Evolutionary conservation across 2,888 invertebrate genomes (phyloP), one percentile per base, ranked within the genome.

Genomic region (Epiblema foenella): DNA sequence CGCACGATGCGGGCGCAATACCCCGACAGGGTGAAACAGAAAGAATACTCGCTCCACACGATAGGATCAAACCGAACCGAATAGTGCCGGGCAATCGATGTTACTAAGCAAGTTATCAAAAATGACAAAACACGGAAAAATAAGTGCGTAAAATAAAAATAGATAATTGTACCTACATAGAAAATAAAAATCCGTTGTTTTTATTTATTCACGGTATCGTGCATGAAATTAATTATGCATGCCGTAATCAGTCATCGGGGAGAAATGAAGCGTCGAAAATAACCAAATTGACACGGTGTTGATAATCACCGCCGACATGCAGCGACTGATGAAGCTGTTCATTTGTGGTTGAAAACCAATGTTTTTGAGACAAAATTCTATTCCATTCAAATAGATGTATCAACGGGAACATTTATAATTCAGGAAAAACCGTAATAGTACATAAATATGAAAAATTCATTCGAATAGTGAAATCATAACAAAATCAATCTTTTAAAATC

Each of bases 151-250:
- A 24, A 24, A 24, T 24, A 24, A 24, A 24, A 24, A 24, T 3
- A 0, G 33, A 5, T n/a, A 46, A 0, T 5, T 15, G 2, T 12
- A 39, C 42, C 0, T 42, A 42, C 15, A 15, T 15, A 11, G 12
- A 29, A 10, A 12, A 58, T 12, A 46, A 54, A 65, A n/a, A 46
- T 20, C 20, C 33, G 18, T 33, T 18, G 51, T 63, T 64, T 33
- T 63, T 52, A 39, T 64, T 64, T 64, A 37, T 54, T 64, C 52
- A 24, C 52, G 18, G 52, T 72, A 66, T 54, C 54, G 62, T 0
- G 56, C 33, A 57, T 46, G 67, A 68, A 68, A 81, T 84, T 76
- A 77, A 82, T 83, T 82, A 85, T 82, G 82, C 82, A 84, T 80
- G 76, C 39, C 17, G 67, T 72, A 70, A 75, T 75, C 75, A 70